Conservation (phyloP, 2,113 vertebrate species). For the Colaptes auratus region DNA sequence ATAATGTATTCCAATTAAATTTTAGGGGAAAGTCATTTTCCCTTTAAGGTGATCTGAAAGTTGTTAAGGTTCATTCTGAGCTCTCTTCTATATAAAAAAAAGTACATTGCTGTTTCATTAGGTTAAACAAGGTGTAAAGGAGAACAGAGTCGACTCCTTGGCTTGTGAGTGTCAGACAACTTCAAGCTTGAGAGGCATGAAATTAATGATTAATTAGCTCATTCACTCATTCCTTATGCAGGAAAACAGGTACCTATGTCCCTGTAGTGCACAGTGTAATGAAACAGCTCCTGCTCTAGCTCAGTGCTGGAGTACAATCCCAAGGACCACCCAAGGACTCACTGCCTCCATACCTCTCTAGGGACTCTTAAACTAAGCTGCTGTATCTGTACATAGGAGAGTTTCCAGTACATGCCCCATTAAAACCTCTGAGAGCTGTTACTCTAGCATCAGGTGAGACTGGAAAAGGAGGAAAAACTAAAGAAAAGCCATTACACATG, state of each 20-base stretch:
- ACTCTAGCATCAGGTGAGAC: not conserved
- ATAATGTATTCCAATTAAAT: not conserved
- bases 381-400: accelerated
- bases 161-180: constrained; percentile 26
- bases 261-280: not conserved
- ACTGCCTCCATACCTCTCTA: not conserved
- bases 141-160: not conserved
- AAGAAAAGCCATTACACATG: not conserved
- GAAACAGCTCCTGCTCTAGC: not conserved
- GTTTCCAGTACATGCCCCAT: not conserved
- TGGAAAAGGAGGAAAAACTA: not conserved
- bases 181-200: constrained; percentile 14
- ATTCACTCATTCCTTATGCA: not conserved
- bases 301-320: not conserved
- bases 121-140: constrained; percentile 23
- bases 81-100: not conserved
- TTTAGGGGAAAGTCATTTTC: not conserved
- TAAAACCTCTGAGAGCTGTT: not conserved
- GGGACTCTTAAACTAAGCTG: not conserved
- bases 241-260: not conserved
- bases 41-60: not conserved
- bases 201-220: constrained; percentile 58
- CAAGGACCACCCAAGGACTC: not conserved
- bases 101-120: not conserved
- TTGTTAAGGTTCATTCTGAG: not conserved